A percentile compares a stretch with the other conserved stretches of the same genome.
These are phyloP conservation scores for Acrocephalus arundinaceus DNA, from an alignment of 2,113 vertebrate species.

Conservation along the genomic window DNA sequence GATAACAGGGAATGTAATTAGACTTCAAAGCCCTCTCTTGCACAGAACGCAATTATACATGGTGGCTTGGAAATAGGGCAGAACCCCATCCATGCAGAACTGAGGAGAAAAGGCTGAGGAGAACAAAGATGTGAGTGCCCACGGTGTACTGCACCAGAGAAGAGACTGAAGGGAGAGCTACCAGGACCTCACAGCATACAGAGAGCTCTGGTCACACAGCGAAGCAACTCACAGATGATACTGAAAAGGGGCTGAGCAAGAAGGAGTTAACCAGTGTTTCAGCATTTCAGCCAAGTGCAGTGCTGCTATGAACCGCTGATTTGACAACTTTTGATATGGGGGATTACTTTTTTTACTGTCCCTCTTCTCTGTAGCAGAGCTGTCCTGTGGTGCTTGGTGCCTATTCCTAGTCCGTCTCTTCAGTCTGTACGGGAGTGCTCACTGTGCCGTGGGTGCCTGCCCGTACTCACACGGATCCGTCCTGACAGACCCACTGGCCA, in stretches of 20 bases:
- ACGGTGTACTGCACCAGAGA: background rate
- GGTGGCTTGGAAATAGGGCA: background rate
- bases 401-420: fast-evolving
- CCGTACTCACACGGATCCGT: fast-evolving
- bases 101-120: background rate
- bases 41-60: background rate
- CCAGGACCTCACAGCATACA: background rate
- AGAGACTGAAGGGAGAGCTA: background rate
- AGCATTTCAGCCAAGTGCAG: background rate
- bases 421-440: fast-evolving
- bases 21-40: background rate
- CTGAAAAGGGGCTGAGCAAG: background rate
- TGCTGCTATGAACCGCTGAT: background rate
- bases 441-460: background rate
- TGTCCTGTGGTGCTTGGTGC: background rate
- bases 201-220: background rate
- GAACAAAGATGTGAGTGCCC: background rate
- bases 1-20: background rate
- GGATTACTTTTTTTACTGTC: background rate
- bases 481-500: background rate
- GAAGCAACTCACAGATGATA: fast-evolving
- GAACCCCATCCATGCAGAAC: background rate
- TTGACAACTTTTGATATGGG: background rate
- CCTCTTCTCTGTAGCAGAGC: background rate
- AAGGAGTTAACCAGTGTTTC: background rate